Evolutionary conservation across 2,113 vertebrate genomes (phyloP).

Genomic region (Reinhardtius hippoglossoides): DNA sequence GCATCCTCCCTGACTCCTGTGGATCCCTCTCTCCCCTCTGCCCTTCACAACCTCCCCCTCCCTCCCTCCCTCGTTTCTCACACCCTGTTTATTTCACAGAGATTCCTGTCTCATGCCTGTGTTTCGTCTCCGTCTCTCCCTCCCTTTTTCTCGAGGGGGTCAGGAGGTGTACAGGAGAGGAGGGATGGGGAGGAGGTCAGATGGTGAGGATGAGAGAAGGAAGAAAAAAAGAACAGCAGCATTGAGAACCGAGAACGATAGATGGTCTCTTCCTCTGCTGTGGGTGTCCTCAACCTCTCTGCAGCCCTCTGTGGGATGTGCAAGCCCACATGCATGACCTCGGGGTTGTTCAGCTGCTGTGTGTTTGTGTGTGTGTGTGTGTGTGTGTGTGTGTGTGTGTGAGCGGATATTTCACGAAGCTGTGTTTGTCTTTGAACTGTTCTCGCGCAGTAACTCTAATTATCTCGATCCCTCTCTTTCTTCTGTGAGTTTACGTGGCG

Average conservation of each 20-base stretch:
- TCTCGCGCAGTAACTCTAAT: conserved; percentile 26
- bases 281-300: conserved; percentile 51
- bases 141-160: conserved; percentile 27
- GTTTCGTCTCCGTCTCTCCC: conserved; percentile 4
- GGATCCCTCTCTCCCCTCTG: conserved; percentile 26
- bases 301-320: conserved; percentile 40
- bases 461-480: not conserved
- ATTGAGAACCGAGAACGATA: conserved; percentile 35
- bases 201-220: conserved; percentile 40
- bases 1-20: conserved; percentile 34
- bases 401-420: no score
- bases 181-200: conserved; percentile 49
- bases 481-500: no score
- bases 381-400: not conserved
- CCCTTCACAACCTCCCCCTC: conserved; percentile 19
- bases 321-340: conserved; percentile 52
- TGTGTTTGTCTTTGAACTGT: not conserved
- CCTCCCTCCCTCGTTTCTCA: conserved; percentile 15
- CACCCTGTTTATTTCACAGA: conserved; percentile 34
- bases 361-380: not conserved
- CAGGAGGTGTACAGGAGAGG: conserved; percentile 34
- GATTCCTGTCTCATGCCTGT: conserved; percentile 17
- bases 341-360: conserved; percentile 35
- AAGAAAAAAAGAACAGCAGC: conserved; percentile 17
- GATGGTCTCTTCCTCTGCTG: conserved; percentile 36